Conservation (phyloP, 1,140 invertebrate species). For the Trichonephila clavipes region DNA sequence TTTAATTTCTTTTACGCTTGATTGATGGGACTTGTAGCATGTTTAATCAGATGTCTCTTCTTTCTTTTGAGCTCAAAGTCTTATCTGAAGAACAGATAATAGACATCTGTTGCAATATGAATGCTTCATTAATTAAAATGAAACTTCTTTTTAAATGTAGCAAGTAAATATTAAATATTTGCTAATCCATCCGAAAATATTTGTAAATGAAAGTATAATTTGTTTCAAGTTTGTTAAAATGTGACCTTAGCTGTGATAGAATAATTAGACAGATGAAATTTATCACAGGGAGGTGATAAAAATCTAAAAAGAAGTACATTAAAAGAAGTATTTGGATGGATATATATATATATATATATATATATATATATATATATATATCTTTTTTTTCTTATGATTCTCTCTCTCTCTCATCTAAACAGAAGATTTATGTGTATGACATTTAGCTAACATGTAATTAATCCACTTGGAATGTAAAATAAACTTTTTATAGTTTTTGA, state of each 20-base stretch:
- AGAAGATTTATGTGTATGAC: background rate
- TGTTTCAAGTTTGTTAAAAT: background rate
- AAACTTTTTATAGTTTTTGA: background rate
- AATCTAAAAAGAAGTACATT: background rate
- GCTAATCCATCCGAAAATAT: background rate
- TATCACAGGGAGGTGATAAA: background rate
- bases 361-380: too few relatives aligned
- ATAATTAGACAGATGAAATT: background rate
- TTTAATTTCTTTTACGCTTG: background rate
- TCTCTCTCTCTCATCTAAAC: too few relatives aligned
- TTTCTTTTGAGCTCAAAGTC: background rate
- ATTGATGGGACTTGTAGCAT: background rate
- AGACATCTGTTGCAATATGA: background rate
- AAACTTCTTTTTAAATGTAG: background rate
- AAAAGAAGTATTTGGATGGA: background rate
- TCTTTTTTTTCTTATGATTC: background rate
- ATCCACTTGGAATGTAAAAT: background rate
- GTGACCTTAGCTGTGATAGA: background rate
- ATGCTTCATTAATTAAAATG: background rate
- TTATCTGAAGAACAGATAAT: background rate
- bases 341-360: too few relatives aligned
- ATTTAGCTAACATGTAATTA: background rate
- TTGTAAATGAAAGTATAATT: background rate
- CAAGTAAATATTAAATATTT: background rate
- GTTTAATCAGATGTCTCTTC: background rate